Percentiles rank a stretch among this genome's conserved stretches.
phyloP scores from a whole-genome alignment of 2,113 vertebrate species.

The Eclectus roratus region DNA sequence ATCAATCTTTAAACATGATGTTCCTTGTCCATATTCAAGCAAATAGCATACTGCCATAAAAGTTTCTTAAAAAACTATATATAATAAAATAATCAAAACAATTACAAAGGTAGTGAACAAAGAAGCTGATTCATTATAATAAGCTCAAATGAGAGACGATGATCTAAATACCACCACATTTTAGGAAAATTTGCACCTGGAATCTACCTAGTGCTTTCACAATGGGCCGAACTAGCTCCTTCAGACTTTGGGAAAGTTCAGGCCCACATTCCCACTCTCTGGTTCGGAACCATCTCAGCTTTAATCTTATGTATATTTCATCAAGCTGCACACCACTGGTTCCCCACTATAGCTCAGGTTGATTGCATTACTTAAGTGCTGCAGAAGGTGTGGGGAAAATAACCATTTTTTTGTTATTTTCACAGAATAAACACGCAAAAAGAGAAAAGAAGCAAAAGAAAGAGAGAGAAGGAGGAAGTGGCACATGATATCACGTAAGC shows the following conservation, averaged over 20 bases:
- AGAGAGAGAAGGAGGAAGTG: not conserved
- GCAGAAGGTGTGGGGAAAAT: not conserved
- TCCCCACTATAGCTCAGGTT: not conserved
- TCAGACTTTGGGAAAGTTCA: slow-evolving; percentile 53
- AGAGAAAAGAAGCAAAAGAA: not conserved
- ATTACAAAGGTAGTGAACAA: not conserved
- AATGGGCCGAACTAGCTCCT: slow-evolving; percentile 42
- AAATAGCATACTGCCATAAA: not conserved
- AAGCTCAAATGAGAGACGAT: slow-evolving; percentile 50
- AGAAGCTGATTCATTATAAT: slow-evolving; percentile 17
- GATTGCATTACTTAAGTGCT: not conserved
- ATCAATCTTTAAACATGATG: slow-evolving; percentile 29
- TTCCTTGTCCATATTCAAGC: not conserved
- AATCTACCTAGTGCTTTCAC: slow-evolving; percentile 25
- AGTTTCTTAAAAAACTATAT: not conserved
- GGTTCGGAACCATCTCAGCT: slow-evolving; percentile 45
- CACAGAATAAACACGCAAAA: not conserved
- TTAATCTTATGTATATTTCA: slow-evolving; percentile 45
- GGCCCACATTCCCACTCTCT: slow-evolving; percentile 30
- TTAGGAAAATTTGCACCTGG: slow-evolving; percentile 52
- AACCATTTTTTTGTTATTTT: not conserved
- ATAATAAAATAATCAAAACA: not conserved
- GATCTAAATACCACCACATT: slow-evolving; percentile 50
- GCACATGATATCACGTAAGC: not conserved
- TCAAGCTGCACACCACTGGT: not conserved